Evolutionary conservation across 2,113 vertebrate species (phyloP), one percentile per base, ranked within the genome.

Genomic region (Grus americana): DNA sequence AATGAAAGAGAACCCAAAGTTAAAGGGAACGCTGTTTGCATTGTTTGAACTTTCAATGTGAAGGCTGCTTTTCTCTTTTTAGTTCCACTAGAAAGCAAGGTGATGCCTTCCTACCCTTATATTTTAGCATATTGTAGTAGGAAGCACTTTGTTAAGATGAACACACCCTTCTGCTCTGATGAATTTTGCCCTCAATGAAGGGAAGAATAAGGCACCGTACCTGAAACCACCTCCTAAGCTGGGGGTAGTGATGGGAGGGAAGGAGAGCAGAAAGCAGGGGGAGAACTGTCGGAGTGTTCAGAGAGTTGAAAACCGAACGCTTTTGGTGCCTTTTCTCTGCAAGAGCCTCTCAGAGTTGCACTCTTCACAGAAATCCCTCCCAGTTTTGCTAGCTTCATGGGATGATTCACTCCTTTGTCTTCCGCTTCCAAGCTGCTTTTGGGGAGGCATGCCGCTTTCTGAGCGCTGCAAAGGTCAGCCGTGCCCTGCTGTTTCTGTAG

Each of bases 321-420:
- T 49, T 30, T 15, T 7, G 8, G 24, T 30, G 42, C 46, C 0
- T 1, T 26, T 72, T 10, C 59, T 74, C 27, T 7, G n/a, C 54
- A 32, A 72, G 23, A 22, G 36, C 52, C 32, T 92, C 66, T 20
- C 11, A 1, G 55, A 49, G 26, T 32, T 80, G 17, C 21, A 3
- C 22, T 79, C 38, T 96, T 94, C 95, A 88, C 95, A 90, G 94
- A 96, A 96, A 44, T 80, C 92, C 95, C 93, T 95, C 95, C 95
- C 92, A 67, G 57, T 42, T 89, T 27, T 40, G 27, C 21, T 71
- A 3, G 23, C 74, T 61, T 34, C 4, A 1, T 61, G 2, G 2
- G 75, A 23, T 96, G 93, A 96, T 93, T 96, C 95, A 95, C 34
- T 73, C 26, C 46, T 18, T 85, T 79, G 67, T 71, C 40, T 86